Evolutionary conservation across 2,113 vertebrate genomes (phyloP).

Genomic region (Isurus oxyrinchus): DNA sequence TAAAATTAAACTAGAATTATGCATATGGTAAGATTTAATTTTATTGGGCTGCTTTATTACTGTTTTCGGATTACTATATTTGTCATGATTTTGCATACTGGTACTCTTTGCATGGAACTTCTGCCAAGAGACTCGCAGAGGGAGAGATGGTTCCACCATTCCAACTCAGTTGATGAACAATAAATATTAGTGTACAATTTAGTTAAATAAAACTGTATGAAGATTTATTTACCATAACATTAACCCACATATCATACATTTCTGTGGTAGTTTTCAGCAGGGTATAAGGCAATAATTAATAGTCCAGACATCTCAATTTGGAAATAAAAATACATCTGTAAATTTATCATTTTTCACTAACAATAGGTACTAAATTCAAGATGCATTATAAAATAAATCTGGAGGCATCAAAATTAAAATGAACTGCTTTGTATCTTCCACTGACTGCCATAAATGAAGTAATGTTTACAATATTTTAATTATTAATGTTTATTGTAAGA

Average conservation of each 20-base stretch:
- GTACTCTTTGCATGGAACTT: background rate
- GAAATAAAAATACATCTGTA: background rate
- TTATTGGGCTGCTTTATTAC: background rate
- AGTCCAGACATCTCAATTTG: background rate
- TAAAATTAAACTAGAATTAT: conserved; percentile 2
- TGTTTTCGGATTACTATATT: background rate
- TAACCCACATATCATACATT: background rate
- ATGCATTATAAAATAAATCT: background rate
- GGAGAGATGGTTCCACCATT: background rate
- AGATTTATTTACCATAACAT: background rate
- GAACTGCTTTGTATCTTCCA: background rate
- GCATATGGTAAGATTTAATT: background rate
- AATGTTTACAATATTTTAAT: background rate
- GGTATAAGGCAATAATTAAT: background rate
- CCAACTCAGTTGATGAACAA: background rate
- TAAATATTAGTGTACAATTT: background rate
- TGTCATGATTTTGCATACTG: background rate
- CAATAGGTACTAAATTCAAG: background rate
- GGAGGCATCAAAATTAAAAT: no score
- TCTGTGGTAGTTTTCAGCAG: background rate
- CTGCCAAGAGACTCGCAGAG: background rate
- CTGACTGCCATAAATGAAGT: background rate
- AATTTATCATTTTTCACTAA: conserved; percentile 9
- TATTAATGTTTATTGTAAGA: background rate
- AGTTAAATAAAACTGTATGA: background rate